phyloP scores from a whole-genome alignment of 92 coral and sea anemone genomes.

The Actinernus sp. region DNA sequence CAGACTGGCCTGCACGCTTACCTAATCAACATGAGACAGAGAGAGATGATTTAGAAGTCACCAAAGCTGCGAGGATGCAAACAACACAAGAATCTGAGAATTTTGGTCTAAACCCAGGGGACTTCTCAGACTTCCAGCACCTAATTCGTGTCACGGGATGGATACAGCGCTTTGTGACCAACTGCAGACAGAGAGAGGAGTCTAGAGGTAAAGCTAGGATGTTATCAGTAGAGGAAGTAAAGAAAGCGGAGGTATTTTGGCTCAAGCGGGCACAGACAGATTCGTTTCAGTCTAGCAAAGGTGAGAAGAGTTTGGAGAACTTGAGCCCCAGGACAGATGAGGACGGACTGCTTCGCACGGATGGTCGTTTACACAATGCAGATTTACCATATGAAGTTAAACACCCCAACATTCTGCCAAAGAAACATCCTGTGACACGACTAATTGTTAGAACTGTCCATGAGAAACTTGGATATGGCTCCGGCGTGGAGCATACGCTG shows the following conservation, averaged over 20 bases:
- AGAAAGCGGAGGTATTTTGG: conserved; percentile 18
- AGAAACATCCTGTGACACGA: conserved; percentile 34
- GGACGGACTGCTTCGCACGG: conserved; percentile 24
- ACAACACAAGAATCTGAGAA: not conserved
- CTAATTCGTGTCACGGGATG: too few relatives aligned
- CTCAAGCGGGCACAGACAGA: conserved; percentile 11
- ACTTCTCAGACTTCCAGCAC: conserved; percentile 1
- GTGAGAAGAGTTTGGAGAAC: not conserved
- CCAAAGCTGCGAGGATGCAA: not conserved
- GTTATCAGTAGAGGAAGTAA: not conserved
- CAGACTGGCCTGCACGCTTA: conserved; percentile 12
- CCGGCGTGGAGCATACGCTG: conserved; percentile 44
- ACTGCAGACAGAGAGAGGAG: not conserved
- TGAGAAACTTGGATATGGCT: conserved; percentile 44
- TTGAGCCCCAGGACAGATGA: conserved; percentile 8
- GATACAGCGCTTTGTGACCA: not conserved
- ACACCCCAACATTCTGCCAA: conserved; percentile 45
- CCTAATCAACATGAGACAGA: conserved; percentile 4
- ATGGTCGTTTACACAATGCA: conserved; percentile 32
- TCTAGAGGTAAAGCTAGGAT: not conserved
- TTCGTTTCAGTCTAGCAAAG: not conserved
- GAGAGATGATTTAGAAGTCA: not conserved
- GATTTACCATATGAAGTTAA: conserved; percentile 34
- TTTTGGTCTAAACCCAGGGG: not conserved
- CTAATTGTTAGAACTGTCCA: conserved; percentile 22